Base-by-base conservation (phyloP, 2,888 invertebrate genomes). In the Torymus aiolomorphi region DNA sequence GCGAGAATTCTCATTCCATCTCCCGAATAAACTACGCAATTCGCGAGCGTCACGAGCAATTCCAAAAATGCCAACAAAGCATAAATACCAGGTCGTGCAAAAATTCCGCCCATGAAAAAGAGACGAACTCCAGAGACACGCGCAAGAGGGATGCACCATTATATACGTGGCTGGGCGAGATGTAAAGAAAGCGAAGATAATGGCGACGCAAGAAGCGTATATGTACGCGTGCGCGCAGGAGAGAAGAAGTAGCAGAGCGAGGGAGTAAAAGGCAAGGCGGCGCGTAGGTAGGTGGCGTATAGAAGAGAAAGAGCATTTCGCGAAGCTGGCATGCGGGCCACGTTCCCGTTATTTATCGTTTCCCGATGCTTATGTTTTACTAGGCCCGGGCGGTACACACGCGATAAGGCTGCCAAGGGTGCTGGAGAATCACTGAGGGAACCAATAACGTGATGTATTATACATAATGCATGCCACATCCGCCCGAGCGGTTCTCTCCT, bases 391-490 rank as follows among this genome's bases (percentile, higher is more conserved):
- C 86, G 86, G 84, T 85, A 85, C 85, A 85, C 87, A 88, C 87
- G 87, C 88, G 89, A 89, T 89, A 89, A 89, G 86, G 86, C 86
- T 86, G 85, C 88, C 87, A 87, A 88, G 88, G 89, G 88, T 87
- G 85, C 42, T 42, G 42, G 42, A 42, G 89, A 90, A 90, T 90
- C 90, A 89, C 89, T 89, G 89, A 89, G 88, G 87, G 87, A 90
- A 89, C 90, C 90, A 90, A 90, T 90, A 90, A 90, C 89, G 88
- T 90, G 90, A 90, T 90, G 90, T 90, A 90, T 90, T 90, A 90
- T 90, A 90, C 90, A 90, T 90, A 90, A 90, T 90, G 89, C 90
- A 90, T 90, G 88, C 86, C 83, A 84, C 87, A 85, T 86, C 86
- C 85, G 84, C 74, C 70, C 42, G 20, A 42, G 57, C 20, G 16